phyloP scores from a whole-genome alignment of 2,888 invertebrate genomes.

The Tubulanus polymorphus region DNA sequence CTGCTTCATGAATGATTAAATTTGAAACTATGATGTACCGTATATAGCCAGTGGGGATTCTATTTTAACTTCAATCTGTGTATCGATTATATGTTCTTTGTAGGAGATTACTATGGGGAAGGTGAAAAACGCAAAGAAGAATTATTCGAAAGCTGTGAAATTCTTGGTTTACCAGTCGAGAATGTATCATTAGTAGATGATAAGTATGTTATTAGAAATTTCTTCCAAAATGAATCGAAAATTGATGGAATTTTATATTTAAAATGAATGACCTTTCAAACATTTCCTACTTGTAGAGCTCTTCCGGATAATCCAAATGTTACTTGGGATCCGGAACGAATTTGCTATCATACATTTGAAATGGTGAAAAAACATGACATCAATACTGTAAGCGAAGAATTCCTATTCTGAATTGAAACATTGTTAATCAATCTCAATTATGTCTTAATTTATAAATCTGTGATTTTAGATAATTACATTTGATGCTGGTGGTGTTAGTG shows the following conservation, averaged over 20 bases:
- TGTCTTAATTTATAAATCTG: constrained; percentile 15
- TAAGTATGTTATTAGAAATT: constrained; percentile 25
- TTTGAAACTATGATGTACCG: too few relatives aligned
- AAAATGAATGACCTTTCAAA: too few relatives aligned
- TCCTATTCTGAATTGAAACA: background rate
- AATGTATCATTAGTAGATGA: constrained; percentile 66
- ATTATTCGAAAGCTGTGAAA: constrained; percentile 73
- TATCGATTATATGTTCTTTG: constrained; percentile 16
- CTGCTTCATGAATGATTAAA: too few relatives aligned
- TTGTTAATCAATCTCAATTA: background rate
- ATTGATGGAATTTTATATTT: background rate
- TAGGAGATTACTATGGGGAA: constrained; percentile 67
- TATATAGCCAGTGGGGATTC: too few relatives aligned
- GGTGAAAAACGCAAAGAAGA: constrained; percentile 70
- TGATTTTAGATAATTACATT: constrained; percentile 72
- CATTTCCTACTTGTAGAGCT: constrained; percentile 20
- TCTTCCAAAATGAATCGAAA: background rate
- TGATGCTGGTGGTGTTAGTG: constrained; percentile 88
- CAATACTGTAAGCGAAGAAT: constrained; percentile 2
- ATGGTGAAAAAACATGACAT: background rate
- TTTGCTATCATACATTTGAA: background rate
- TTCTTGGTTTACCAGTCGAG: constrained; percentile 69
- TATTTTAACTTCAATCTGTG: too few relatives aligned
- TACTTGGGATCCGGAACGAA: constrained; percentile 68
- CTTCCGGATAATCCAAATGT: constrained; percentile 58